Percentiles rank a stretch among this genome's conserved stretches.
Evolutionary conservation across 2,888 invertebrate genomes (phyloP).

Genomic region (Pollenia angustigena): DNA sequence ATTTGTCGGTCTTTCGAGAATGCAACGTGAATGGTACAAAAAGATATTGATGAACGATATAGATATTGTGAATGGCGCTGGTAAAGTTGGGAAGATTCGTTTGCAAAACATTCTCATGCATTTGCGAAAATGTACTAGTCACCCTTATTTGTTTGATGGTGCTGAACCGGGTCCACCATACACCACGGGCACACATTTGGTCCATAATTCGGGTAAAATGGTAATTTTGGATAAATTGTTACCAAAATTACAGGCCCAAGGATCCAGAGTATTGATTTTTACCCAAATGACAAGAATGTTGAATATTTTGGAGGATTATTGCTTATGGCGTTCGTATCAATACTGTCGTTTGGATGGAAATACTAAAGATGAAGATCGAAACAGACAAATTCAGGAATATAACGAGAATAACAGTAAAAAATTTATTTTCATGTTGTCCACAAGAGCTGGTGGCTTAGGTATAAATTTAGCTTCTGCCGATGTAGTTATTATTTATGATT

Average conservation of each 20-base stretch:
- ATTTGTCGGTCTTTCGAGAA: constrained; percentile 98
- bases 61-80: constrained; percentile 98
- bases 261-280: constrained; percentile 96
- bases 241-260: constrained; percentile 94
- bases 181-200: constrained; percentile 97
- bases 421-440: constrained; percentile 99
- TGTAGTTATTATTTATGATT: constrained; percentile 98
- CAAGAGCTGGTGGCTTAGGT: constrained; percentile 98
- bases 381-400: constrained; percentile 97
- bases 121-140: constrained; percentile 98
- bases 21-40: constrained; percentile 99
- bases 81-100: constrained; percentile 98
- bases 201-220: constrained; percentile 98
- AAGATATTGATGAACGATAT: constrained; percentile 99
- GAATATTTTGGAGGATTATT: constrained; percentile 98
- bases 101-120: constrained; percentile 99
- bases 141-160: constrained; percentile 99
- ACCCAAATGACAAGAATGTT: constrained; percentile 98
- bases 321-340: constrained; percentile 93
- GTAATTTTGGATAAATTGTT: constrained; percentile 97
- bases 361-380: constrained; percentile 98
- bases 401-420: constrained; percentile 95
- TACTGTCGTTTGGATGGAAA: constrained; percentile 97
- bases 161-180: constrained; percentile 99
- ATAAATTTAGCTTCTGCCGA: constrained; percentile 99